These are phyloP conservation scores for Cheilosia variabilis DNA, from an alignment of 2,888 invertebrate species.

Conservation along the genomic window DNA sequence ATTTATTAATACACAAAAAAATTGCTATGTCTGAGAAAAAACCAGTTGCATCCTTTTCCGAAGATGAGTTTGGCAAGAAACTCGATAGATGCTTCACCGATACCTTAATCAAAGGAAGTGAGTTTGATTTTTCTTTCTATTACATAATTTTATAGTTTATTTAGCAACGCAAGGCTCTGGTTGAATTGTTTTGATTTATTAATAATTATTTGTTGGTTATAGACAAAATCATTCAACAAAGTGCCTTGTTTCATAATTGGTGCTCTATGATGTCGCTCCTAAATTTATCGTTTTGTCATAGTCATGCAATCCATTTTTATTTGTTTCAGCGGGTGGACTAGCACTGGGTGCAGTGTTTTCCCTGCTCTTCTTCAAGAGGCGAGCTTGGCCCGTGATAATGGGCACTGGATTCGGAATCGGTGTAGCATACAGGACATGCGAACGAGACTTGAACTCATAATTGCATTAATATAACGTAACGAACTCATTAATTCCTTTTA, in stretches of 20 bases:
- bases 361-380: constrained; percentile 91
- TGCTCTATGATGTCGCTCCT: background rate
- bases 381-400: constrained; percentile 94
- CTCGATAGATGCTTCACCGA: constrained; percentile 94
- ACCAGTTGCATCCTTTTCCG: constrained; percentile 81
- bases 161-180: background rate
- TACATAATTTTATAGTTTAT: constrained; percentile 61
- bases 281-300: constrained; percentile 15
- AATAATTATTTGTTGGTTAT: background rate
- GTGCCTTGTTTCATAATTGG: background rate
- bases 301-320: background rate
- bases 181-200: constrained; percentile 8
- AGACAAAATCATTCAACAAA: background rate
- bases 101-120: constrained; percentile 91
- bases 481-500: constrained; percentile 58
- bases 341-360: constrained; percentile 92
- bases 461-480: constrained; percentile 25
- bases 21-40: constrained; percentile 47
- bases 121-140: constrained; percentile 77
- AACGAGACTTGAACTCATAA: constrained; percentile 79
- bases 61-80: constrained; percentile 90
- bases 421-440: constrained; percentile 86
- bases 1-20: constrained; percentile 28
- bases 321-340: constrained; percentile 90
- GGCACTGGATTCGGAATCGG: constrained; percentile 96